Conservation (phyloP, 2,113 vertebrate genomes). For the Stigmatopora argus region DNA sequence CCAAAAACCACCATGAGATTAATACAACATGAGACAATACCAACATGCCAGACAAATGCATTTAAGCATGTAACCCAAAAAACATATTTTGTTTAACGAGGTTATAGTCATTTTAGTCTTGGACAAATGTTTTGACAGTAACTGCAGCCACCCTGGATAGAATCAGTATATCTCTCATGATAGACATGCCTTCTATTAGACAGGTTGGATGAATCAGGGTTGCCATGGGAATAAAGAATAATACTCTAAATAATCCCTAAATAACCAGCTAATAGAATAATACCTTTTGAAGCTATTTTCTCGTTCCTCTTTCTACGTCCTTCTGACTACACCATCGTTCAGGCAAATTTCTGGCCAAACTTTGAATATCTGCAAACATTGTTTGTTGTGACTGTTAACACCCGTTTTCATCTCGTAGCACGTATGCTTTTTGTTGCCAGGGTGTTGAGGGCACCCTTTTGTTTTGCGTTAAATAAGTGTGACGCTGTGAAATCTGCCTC, state of each 20-base stretch:
- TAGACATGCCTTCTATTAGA: neutral
- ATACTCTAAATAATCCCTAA: neutral
- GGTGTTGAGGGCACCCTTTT: slow-evolving; percentile 20
- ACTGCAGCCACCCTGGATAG: neutral
- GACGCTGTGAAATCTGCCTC: slow-evolving; percentile 17
- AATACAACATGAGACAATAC: neutral
- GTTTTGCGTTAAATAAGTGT: slow-evolving; percentile 22
- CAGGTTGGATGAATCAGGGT: neutral
- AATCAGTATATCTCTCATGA: neutral
- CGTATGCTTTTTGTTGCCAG: slow-evolving; percentile 4
- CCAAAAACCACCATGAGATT: slow-evolving; percentile 16
- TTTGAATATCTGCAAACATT: neutral
- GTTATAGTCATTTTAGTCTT: neutral
- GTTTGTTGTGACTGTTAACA: slow-evolving; percentile 15
- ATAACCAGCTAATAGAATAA: neutral
- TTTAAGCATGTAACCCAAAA: neutral
- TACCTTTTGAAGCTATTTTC: neutral
- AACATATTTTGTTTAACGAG: neutral
- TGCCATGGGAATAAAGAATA: neutral
- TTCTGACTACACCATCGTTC: neutral
- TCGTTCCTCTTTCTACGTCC: neutral
- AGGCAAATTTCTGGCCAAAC: neutral
- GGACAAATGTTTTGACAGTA: neutral
- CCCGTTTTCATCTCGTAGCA: slow-evolving; percentile 18
- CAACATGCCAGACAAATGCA: neutral